Base-by-base conservation (phyloP, 2,888 invertebrate species). In the Idaea dimidiata region DNA sequence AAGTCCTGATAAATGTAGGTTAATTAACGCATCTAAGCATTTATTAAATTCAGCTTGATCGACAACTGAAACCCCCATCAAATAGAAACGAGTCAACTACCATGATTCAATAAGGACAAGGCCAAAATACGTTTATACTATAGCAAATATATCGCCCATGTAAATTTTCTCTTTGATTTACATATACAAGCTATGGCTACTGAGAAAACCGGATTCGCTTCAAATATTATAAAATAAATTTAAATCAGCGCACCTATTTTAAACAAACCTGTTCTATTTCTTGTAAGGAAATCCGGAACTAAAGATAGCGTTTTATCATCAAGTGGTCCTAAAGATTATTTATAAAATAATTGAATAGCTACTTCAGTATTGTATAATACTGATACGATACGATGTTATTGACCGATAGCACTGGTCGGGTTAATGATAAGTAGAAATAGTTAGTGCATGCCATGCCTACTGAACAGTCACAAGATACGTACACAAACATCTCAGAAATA, bases 391-490 rank as follows among this genome's bases (percentile, higher is more conserved):
- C 24, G 5, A 43, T 43, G 43, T 43, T 43, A 43, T 57, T 59
- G 61, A 63, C 65, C 61, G 65, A 65, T 65, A 65, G n/a, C 32
- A 24, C 7, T 16, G 59, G 61, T 64, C 55, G 62, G 33, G 61
- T 65, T 58, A 66, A 59, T 60, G 54, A 57, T 64, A 64, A 62
- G 55, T 43, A 43, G 43, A 43, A 43, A 43, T 59, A 14, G 57
- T 60, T 65, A 73, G 61, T 61, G 14, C 66, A 68, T 67, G 57
- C 64, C 68, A 65, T 68, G 66, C 68, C 53, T 62, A 57, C 58
- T 14, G 43, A 33, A 43, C 43, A 43, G 43, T 43, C 43, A 43
- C 43, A 43, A 43, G 0, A 43, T 43, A 14, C 43, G 10, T 43
- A 32, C 43, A 43, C 43, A 43, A 43, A 8, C 14, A 1, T 43